Percentiles rank a stretch among this genome's conserved stretches.
Evolutionary conservation across 2,888 invertebrate species (phyloP).

Genomic region (Morinoia aosen): DNA sequence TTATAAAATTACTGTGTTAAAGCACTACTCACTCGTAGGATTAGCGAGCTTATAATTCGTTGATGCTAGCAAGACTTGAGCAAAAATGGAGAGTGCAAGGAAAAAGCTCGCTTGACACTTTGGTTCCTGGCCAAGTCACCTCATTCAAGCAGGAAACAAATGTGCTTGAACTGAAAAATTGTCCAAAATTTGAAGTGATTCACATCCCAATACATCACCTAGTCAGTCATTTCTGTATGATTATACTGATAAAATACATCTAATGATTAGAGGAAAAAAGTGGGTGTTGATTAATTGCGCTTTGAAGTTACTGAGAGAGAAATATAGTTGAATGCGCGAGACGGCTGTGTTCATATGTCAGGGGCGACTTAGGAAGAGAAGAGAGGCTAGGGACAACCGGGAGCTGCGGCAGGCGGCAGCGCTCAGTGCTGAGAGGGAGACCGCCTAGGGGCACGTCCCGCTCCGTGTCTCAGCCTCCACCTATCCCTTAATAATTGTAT

Average conservation of each 20-base stretch:
- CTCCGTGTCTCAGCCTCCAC: not conserved
- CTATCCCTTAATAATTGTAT: not conserved
- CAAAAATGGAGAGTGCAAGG: not conserved
- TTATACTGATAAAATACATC: not conserved
- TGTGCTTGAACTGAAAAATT: not conserved
- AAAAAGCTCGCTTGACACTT: not conserved
- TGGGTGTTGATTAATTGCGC: not conserved
- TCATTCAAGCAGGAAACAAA: not conserved
- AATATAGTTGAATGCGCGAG: not conserved
- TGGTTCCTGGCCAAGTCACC: not conserved
- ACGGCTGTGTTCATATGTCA: not conserved
- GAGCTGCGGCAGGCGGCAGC: constrained; percentile 43
- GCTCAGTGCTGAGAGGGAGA: constrained; percentile 18
- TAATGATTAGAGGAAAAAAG: not conserved
- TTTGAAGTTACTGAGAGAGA: not conserved
- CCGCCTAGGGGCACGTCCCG: constrained; percentile 7
- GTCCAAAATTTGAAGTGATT: not conserved
- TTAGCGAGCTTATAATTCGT: not conserved
- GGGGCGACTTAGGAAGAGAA: not conserved
- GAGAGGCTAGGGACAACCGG: not conserved
- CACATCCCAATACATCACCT: not conserved
- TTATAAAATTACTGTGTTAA: not conserved
- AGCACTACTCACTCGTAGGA: not conserved
- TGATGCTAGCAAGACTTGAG: not conserved
- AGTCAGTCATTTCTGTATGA: not conserved